A percentile compares a stretch with the other conserved stretches of the same genome.
Conservation (phyloP, 2,797 vertebrate genomes). For the Gobionotothen gibberifrons region DNA sequence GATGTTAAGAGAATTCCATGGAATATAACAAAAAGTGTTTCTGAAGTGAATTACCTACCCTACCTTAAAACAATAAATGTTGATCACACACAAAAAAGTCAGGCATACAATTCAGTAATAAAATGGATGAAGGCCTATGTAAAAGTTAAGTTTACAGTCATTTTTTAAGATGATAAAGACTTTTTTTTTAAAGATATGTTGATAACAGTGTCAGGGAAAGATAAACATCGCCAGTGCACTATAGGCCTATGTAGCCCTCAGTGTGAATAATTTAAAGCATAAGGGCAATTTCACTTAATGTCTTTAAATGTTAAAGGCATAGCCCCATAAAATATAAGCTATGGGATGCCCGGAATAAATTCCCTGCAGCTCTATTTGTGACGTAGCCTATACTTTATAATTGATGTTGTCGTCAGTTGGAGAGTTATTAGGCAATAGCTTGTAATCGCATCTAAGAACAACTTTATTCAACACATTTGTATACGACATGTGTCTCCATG, state of each 20-base stretch:
- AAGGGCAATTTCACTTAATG: neutral
- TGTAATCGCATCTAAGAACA: neutral
- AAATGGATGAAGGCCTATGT: neutral
- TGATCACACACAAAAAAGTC: neutral
- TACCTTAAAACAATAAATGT: neutral
- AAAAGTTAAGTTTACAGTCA: neutral
- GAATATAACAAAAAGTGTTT: too few species aligned
- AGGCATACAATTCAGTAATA: neutral
- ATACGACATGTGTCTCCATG: neutral
- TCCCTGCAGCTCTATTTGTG: conserved; percentile 8
- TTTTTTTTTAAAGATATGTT: neutral
- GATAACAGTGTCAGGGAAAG: neutral
- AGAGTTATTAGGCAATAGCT: conserved; percentile 34
- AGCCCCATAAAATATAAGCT: neutral
- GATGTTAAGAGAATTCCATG: too few species aligned
- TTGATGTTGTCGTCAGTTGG: neutral
- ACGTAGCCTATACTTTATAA: conserved; percentile 20
- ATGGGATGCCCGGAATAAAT: neutral
- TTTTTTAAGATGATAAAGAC: neutral
- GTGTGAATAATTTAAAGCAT: neutral
- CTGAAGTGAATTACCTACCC: too few species aligned
- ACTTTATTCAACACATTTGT: neutral
- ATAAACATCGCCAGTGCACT: neutral
- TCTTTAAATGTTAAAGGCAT: neutral
- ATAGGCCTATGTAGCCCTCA: neutral